Percentiles rank a stretch among this genome's conserved stretches.
phyloP scores from a whole-genome alignment of 1,140 invertebrate species.

The Pseudomyrmex dendroicus region DNA sequence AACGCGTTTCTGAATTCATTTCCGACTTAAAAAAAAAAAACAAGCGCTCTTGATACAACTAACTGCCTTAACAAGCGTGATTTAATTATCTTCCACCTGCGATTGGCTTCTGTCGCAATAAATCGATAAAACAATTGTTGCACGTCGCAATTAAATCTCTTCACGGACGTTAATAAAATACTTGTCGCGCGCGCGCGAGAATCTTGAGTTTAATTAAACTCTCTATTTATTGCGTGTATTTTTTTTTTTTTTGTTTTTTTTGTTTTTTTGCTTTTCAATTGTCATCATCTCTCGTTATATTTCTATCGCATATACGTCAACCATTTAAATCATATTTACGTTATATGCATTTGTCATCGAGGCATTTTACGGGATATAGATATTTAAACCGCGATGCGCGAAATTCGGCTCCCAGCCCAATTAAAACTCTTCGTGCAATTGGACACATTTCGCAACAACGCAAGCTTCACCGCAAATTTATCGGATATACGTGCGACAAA shows the following conservation, averaged over 20 bases:
- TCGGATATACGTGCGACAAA: not conserved
- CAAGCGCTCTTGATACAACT: not conserved
- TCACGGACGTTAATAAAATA: not conserved
- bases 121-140: conserved; percentile 44
- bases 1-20: conserved; percentile 6
- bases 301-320: not conserved
- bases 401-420: conserved; percentile 5
- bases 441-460: not conserved
- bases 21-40: too few species aligned
- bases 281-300: not conserved
- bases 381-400: not conserved
- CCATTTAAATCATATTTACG: conserved; percentile 27
- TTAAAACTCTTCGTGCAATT: conserved; percentile 11
- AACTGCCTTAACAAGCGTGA: conserved; percentile 18
- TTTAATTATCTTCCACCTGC: conserved; percentile 34
- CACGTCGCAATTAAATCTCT: conserved; percentile 26
- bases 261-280: not conserved
- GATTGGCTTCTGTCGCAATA: conserved; percentile 9
- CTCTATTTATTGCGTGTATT: not conserved
- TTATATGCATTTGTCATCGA: not conserved
- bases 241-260: too few species aligned
- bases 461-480: conserved; percentile 22
- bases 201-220: conserved; percentile 34
- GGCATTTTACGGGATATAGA: conserved; percentile 4
- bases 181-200: conserved; percentile 1